Base-by-base conservation (phyloP, 23 tunicate species). In the Ascidia mentula region DNA sequence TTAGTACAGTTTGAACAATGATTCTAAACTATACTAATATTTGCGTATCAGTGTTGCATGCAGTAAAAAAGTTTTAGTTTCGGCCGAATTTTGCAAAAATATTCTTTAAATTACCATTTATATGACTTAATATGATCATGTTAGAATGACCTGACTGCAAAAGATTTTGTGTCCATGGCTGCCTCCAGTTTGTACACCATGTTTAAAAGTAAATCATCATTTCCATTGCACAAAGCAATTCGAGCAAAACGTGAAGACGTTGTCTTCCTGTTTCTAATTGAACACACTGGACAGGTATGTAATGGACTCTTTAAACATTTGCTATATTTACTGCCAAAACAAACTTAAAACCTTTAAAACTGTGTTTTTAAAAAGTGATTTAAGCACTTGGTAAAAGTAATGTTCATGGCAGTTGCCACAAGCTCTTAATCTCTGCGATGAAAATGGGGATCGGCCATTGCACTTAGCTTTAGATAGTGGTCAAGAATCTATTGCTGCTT, bases 201-300 rank as follows among this genome's bases (percentile, higher is more conserved):
- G 93, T 83, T 88, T 28, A 88, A 88, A 53, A 82, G 93, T 76
- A 88, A 88, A 69, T 88, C 93, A 12, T 38, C 80, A n/a, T 77
- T 42, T 69, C 93, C 93, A 31, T 61, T 88, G 20, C 93, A 88
- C 46, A 83, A 88, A 39, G 87, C 93, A 6, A 88, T 88, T 39
- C 30, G 69, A 75, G 93, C 93, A 53, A 59, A 82, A 60, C 42
- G 93, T 1, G 93, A 88, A 88, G 93, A 88, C 37, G 93, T 88
- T 70, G 87, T 88, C 20, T 88, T 88, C 37, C 86, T 88, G 1
- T 88, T 82, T 59, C 73, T 88, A 1, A 83, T 88, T 45, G 93
- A 88, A 59, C 70, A 60, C 59, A 46, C 71, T 53, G 46, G 78
- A 6, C 74, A 82, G 80, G 90, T 86, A 69, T 36, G 35, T 1